A percentile compares a stretch with the other conserved stretches of the same genome.
Evolutionary conservation across 2,797 vertebrate species (phyloP).

Genomic region (Cossypha niveicapilla): DNA sequence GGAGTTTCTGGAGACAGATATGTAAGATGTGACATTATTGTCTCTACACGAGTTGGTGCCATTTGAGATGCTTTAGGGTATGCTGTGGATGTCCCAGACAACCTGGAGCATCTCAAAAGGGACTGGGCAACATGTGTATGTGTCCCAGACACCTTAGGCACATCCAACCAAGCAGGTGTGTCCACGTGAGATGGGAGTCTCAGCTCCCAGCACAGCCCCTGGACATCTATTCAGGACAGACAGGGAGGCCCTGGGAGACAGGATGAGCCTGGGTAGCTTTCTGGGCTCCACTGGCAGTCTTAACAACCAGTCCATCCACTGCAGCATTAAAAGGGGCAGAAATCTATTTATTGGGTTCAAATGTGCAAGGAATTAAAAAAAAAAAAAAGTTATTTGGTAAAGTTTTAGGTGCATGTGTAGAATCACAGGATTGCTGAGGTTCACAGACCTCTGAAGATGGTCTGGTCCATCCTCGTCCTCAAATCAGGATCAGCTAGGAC

Average conservation of each 20-base stretch:
- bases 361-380: background rate
- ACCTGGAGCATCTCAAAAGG: background rate
- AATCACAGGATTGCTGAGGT: background rate
- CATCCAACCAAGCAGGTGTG: background rate
- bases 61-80: background rate
- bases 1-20: background rate
- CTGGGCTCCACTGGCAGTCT: background rate
- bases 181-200: background rate
- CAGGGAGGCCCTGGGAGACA: background rate
- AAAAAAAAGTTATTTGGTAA: background rate
- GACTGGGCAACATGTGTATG: background rate
- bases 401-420: background rate
- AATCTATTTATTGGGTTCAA: background rate
- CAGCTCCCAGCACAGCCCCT: background rate
- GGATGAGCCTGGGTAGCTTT: background rate
- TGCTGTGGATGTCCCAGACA: background rate
- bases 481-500: background rate
- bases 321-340: background rate
- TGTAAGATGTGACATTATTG: background rate
- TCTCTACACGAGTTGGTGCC: rapidly evolving
- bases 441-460: background rate
- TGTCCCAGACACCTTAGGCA: background rate
- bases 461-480: background rate
- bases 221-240: background rate
- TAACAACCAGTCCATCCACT: background rate